Conservation (phyloP, 2,113 vertebrate genomes). For the Promerops cafer region DNA sequence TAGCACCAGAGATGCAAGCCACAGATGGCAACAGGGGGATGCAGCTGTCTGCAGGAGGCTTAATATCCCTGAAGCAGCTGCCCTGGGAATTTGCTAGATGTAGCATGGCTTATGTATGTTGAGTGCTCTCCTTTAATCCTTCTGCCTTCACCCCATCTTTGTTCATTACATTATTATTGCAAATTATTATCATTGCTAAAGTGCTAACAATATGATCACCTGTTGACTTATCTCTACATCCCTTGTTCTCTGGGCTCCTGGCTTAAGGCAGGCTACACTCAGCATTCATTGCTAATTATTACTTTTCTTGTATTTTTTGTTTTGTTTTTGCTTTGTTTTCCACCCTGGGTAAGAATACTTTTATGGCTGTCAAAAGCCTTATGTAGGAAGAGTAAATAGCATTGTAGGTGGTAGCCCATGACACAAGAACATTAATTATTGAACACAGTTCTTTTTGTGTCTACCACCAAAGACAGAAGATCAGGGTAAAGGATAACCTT, state of each 20-base stretch:
- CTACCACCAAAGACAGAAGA: background rate
- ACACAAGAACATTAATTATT: background rate
- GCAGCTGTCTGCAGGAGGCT: conserved; percentile 45
- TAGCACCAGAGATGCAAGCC: background rate
- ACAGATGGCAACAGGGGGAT: conserved; percentile 40
- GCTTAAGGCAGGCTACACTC: background rate
- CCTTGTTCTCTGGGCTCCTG: background rate
- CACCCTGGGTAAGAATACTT: background rate
- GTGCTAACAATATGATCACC: background rate
- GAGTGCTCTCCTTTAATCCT: conserved; percentile 17
- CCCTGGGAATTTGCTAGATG: conserved; percentile 40
- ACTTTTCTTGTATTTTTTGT: background rate
- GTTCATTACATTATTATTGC: conserved; percentile 29
- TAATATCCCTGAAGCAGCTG: conserved; percentile 46
- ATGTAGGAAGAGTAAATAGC: background rate
- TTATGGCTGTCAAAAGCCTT: background rate
- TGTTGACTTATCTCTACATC: background rate
- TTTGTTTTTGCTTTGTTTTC: background rate
- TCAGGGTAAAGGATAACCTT: background rate
- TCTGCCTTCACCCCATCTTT: conserved; percentile 4
- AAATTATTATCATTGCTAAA: background rate
- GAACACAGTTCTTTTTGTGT: background rate
- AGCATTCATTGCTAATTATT: background rate
- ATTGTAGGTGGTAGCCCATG: background rate
- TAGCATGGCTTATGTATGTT: background rate